These are phyloP conservation scores for Urosaurus nigricauda DNA, from an alignment of 2,797 vertebrate species.

Conservation along the genomic window DNA sequence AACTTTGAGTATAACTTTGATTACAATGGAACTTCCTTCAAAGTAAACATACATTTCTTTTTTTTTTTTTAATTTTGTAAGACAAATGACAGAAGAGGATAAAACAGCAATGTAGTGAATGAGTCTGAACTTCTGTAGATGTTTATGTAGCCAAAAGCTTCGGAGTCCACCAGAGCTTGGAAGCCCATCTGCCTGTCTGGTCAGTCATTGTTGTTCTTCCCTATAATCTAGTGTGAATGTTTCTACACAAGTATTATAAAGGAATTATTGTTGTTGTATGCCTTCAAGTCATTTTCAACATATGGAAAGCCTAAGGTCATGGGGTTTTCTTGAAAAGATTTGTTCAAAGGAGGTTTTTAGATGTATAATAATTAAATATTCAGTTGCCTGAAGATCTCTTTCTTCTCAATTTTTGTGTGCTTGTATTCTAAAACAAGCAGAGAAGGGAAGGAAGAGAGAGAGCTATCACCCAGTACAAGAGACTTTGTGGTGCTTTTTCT, in stretches of 20 bases:
- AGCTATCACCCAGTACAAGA: background rate
- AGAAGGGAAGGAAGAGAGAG: no score
- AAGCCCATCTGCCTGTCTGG: background rate
- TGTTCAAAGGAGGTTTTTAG: background rate
- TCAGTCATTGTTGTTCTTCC: background rate
- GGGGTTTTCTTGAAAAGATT: no score
- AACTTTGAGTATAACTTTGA: no score
- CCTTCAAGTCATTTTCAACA: no score
- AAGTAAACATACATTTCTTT: no score
- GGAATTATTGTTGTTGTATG: background rate
- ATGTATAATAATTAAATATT: background rate
- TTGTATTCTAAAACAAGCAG: no score
- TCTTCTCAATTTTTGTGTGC: no score
- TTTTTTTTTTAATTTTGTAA: no score
- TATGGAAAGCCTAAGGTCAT: no score
- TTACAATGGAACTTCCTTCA: no score
- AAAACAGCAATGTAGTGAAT: background rate
- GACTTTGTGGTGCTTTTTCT: background rate
- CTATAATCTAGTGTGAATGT: background rate
- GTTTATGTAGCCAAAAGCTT: background rate
- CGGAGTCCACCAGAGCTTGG: background rate
- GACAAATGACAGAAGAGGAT: background rate
- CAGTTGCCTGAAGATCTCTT: background rate
- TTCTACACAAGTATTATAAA: slow-evolving; percentile 12
- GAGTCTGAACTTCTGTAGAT: background rate